Evolutionary conservation across 2,888 invertebrate genomes (phyloP), one percentile per base, ranked within the genome.

Genomic region (Corbicula japonica): DNA sequence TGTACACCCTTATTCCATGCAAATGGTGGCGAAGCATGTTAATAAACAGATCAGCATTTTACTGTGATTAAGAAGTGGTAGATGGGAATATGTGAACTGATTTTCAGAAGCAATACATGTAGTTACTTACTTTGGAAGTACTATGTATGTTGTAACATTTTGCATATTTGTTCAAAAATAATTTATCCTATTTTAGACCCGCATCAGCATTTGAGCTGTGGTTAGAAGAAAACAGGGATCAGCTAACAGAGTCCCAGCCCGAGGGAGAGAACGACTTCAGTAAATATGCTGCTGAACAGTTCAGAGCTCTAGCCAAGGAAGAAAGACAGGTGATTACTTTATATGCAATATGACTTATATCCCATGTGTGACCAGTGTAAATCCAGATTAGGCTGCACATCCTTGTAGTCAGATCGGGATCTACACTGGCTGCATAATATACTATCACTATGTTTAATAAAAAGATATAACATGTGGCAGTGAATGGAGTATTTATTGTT

Each of bases 161-260:
- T 50, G 8, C n/a, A 50, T 15, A 50, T 52, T 52, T 23, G 28
- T 3, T 23, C 52, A 52, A 28, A 12, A 32, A 8, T 48, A 18
- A 26, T n/a, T 60, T 32, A n/a, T n/a, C n/a, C 18, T 61, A n/a
- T 65, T n/a, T 10, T 21, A 83, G 82, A 54, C 65, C 80, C 3
- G 68, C 73, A 6, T 54, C 76, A 26, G 90, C 89, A 5, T 92
- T 92, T 87, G 87, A 91, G 54, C 68, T 91, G 62, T 92, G 92
- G 92, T 72, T 89, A 34, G 89, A 89, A 21, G 88, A 87, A 18
- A 88, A 87, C 63, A 84, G 84, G 56, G 76, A 75, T 2, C 79
- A 83, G 6, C 68, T 92, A 28, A 52, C 76, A 56, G 88, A 87
- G 38, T 88, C 89, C 34, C 63, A 88, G n/a, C 89, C 91, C 5